Conservation (phyloP, 2,113 vertebrate genomes). For the Leucopsar rothschildi region DNA sequence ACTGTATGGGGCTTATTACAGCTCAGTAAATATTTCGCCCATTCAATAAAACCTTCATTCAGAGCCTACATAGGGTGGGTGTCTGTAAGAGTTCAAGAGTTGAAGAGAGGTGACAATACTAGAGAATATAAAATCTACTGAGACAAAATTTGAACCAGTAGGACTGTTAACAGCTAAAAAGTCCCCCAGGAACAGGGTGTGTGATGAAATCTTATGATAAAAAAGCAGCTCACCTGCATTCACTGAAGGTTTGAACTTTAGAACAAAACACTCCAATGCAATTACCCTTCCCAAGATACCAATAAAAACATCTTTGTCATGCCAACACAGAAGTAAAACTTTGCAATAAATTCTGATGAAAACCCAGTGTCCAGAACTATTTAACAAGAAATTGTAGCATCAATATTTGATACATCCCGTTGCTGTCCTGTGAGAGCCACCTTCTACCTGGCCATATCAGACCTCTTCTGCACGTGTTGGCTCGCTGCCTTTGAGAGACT, state of each 20-base stretch:
- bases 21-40: constrained; percentile 2
- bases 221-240: background rate
- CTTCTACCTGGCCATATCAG: background rate
- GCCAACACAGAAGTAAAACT: background rate
- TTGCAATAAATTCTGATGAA: background rate
- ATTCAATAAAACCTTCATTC: background rate
- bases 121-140: background rate
- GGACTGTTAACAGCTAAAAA: background rate
- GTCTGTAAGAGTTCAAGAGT: background rate
- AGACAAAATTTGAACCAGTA: background rate
- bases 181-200: background rate
- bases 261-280: background rate
- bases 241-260: background rate
- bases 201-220: background rate
- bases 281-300: background rate
- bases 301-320: background rate
- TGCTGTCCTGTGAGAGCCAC: background rate
- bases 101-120: background rate
- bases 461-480: background rate
- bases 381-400: background rate
- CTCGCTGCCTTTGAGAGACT: background rate
- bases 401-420: background rate
- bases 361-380: background rate
- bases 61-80: background rate
- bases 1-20: background rate